Conservation (phyloP, 2,888 invertebrate genomes). For the Listrodromus nycthemerus region DNA sequence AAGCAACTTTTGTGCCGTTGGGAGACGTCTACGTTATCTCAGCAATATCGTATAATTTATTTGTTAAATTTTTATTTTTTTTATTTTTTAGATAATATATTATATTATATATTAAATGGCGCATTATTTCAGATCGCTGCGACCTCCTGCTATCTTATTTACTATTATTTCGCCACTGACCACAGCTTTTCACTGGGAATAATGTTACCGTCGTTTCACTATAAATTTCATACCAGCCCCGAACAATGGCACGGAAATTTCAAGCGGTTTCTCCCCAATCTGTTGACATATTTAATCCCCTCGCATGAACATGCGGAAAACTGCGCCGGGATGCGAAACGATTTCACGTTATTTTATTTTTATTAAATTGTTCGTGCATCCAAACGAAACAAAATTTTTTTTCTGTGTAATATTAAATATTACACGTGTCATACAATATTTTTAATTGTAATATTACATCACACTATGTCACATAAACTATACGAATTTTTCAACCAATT, state of each 20-base stretch:
- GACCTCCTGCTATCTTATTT: not conserved
- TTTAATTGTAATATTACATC: not conserved
- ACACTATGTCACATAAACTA: not conserved
- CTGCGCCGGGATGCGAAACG: not conserved
- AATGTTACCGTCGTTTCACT: not conserved
- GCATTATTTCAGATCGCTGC: not conserved
- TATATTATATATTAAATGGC: not conserved
- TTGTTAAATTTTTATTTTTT: too few species aligned
- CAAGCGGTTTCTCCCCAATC: not conserved
- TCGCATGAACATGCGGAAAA: not conserved
- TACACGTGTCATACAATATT: not conserved
- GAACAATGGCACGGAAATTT: not conserved
- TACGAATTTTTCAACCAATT: not conserved
- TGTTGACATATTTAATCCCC: not conserved
- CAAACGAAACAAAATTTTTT: not conserved
- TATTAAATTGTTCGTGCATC: not conserved
- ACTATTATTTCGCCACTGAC: not conserved
- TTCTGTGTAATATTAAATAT: not conserved
- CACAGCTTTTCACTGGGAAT: not conserved
- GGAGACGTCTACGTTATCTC: not conserved
- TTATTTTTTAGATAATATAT: too few species aligned
- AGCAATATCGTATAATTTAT: not conserved
- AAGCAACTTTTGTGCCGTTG: not conserved
- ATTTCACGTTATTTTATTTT: not conserved
- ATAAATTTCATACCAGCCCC: not conserved